Conservation (phyloP, 1,140 invertebrate genomes). For the Bombus pyrosoma region DNA sequence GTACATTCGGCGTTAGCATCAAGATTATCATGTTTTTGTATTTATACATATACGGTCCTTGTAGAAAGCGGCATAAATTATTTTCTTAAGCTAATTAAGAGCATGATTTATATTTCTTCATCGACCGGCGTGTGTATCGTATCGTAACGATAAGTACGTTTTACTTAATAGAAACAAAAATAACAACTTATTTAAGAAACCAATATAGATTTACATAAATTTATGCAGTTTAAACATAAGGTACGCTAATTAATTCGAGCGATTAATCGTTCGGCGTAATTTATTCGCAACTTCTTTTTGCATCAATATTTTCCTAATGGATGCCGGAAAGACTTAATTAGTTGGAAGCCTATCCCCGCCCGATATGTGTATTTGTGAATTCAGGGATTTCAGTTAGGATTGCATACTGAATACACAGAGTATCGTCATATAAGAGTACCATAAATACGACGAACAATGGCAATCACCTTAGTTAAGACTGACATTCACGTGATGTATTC, state of each 20-base stretch:
- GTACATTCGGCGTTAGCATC: slow-evolving; percentile 75
- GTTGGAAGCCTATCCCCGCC: background rate
- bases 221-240: slow-evolving; percentile 43
- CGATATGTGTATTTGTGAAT: slow-evolving; percentile 23
- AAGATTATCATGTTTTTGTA: slow-evolving; percentile 63
- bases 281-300: slow-evolving; percentile 59
- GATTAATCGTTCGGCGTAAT: slow-evolving; percentile 52
- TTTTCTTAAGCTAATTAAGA: slow-evolving; percentile 62
- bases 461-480: slow-evolving; percentile 71
- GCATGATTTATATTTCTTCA: slow-evolving; percentile 63
- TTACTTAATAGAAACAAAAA: slow-evolving; percentile 61
- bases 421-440: background rate
- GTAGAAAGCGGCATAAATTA: slow-evolving; percentile 54
- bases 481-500: slow-evolving; percentile 52
- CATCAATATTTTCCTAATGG: slow-evolving; percentile 50
- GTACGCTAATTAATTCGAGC: slow-evolving; percentile 38
- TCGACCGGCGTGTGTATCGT: slow-evolving; percentile 45
- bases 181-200: slow-evolving; percentile 63
- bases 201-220: slow-evolving; percentile 53
- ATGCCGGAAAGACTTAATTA: slow-evolving; percentile 34
- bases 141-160: slow-evolving; percentile 55
- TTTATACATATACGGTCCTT: slow-evolving; percentile 62
- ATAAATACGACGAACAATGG: slow-evolving; percentile 47
- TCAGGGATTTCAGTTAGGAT: slow-evolving; percentile 34
- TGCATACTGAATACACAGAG: background rate